phyloP scores from a whole-genome alignment of 1,140 invertebrate species.

The Neodiprion lecontei region DNA sequence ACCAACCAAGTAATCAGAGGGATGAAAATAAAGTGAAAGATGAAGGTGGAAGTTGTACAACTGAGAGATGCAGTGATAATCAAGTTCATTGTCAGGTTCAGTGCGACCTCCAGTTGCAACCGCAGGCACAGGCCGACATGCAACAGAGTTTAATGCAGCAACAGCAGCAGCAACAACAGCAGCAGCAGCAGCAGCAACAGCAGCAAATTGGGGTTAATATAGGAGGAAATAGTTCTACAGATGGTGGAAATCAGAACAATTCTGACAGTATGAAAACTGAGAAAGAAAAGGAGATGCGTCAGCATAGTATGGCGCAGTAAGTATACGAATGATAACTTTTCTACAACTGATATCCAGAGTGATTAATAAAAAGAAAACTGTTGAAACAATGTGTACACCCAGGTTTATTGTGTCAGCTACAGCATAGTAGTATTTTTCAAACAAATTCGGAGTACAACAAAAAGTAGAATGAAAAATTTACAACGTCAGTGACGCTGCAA shows the following conservation, averaged over 20 bases:
- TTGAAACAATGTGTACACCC: no score
- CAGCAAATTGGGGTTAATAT: conserved; percentile 53
- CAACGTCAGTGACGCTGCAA: no score
- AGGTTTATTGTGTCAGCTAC: no score
- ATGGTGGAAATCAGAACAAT: conserved; percentile 45
- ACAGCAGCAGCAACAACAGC: conserved; percentile 43
- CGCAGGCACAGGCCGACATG: conserved; percentile 55
- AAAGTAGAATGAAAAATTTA: no score
- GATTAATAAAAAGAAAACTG: not conserved
- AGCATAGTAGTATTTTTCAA: no score
- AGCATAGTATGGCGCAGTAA: conserved; percentile 59
- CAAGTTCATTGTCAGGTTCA: conserved; percentile 60
- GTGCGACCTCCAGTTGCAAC: conserved; percentile 56
- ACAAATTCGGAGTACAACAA: no score
- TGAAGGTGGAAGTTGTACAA: conserved; percentile 53
- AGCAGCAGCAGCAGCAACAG: conserved; percentile 34
- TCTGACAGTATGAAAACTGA: conserved; percentile 44
- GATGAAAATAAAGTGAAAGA: conserved; percentile 57
- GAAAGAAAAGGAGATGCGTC: conserved; percentile 59
- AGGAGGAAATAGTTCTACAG: conserved; percentile 40
- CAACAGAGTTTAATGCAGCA: conserved; percentile 59
- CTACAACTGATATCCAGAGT: no score
- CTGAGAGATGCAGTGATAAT: conserved; percentile 55
- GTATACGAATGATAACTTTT: conserved; percentile 26
- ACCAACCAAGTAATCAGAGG: conserved; percentile 45